phyloP scores from a whole-genome alignment of 2,888 invertebrate genomes.

The Pyrrhosoma nymphula region DNA sequence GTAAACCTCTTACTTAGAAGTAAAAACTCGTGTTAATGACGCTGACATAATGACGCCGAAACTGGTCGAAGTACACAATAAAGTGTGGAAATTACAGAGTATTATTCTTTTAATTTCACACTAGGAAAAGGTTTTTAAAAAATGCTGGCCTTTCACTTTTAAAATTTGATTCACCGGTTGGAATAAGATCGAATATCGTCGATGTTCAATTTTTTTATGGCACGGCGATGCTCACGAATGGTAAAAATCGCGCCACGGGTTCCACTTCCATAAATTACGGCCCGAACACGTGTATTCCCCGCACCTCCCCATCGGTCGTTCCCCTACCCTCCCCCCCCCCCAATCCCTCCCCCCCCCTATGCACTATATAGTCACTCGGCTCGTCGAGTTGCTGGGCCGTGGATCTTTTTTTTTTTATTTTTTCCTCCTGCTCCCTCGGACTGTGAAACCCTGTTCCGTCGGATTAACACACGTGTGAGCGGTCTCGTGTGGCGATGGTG shows the following conservation, averaged over 20 bases:
- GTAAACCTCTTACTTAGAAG: too few species aligned
- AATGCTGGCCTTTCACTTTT: too few species aligned
- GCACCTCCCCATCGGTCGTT: neutral
- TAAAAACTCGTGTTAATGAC: too few species aligned
- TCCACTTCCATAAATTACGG: conserved; percentile 29
- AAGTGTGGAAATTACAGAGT: too few species aligned
- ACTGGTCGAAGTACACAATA: too few species aligned
- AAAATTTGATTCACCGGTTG: too few species aligned
- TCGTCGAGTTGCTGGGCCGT: neutral
- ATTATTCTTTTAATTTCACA: too few species aligned
- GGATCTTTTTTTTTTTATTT: neutral
- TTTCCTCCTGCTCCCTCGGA: neutral
- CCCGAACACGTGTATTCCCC: neutral
- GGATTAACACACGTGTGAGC: neutral
- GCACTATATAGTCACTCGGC: neutral
- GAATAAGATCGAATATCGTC: neutral
- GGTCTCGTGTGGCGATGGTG: neutral
- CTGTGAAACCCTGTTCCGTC: neutral
- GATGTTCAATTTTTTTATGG: neutral
- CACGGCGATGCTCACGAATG: neutral
- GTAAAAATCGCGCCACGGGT: neutral
- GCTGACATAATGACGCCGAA: too few species aligned
- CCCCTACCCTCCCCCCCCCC: neutral
- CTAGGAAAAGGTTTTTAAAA: too few species aligned
- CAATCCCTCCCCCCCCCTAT: too few species aligned